Evolutionary conservation across 2,113 vertebrate species (phyloP).

Genomic region (Cyprinus carpio): DNA sequence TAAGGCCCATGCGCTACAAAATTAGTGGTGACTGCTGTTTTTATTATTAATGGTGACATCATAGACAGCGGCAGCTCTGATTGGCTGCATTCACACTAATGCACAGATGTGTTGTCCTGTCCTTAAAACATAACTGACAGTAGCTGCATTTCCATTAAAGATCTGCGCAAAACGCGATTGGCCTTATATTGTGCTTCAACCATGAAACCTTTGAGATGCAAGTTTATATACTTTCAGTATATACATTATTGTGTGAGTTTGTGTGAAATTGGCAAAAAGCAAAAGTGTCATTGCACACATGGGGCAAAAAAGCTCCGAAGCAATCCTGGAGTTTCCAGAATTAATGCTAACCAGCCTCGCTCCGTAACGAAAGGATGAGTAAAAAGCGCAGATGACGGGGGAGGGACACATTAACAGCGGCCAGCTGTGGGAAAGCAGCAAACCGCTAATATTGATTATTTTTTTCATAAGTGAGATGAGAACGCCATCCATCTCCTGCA

Average conservation of each 20-base stretch:
- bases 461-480: background rate
- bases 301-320: background rate
- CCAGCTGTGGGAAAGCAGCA: constrained; percentile 15
- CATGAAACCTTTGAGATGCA: background rate
- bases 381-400: background rate
- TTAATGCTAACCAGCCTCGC: background rate
- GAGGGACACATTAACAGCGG: background rate
- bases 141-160: too few species aligned
- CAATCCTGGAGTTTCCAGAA: background rate
- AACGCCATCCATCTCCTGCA: background rate
- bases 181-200: background rate
- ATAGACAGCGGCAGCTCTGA: background rate
- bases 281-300: background rate
- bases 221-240: too few species aligned
- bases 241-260: background rate
- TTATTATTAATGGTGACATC: background rate
- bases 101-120: too few species aligned
- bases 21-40: too few species aligned
- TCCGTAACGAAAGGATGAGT: background rate
- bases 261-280: background rate
- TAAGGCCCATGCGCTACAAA: too few species aligned
- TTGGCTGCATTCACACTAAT: background rate
- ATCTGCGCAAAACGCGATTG: too few species aligned
- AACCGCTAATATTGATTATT: constrained; percentile 2
- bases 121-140: too few species aligned